Evolutionary conservation across 2,113 vertebrate genomes (phyloP).

Genomic region (Sorex araneus): DNA sequence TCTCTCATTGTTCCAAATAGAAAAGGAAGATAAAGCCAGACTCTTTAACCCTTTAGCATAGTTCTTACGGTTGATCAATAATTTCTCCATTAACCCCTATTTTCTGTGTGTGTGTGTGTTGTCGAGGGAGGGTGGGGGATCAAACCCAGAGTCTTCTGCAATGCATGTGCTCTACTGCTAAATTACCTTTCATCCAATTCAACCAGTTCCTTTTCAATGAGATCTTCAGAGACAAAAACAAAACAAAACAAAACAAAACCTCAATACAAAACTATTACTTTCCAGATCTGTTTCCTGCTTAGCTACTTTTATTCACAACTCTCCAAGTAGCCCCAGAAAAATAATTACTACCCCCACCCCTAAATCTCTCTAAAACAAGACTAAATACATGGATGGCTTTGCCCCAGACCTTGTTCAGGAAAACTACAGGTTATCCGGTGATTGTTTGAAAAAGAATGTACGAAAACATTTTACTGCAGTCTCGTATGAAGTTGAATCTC

Average conservation of each 20-base stretch:
- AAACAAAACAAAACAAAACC: neutral
- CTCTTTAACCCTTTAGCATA: neutral
- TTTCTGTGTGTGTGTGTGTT: too few relatives aligned
- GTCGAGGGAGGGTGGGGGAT: too few relatives aligned
- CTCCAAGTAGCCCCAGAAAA: constrained; percentile 5
- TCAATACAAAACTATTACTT: neutral
- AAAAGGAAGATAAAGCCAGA: neutral
- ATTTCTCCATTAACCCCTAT: too few relatives aligned
- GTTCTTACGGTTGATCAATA: neutral
- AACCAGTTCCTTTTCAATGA: too few relatives aligned
- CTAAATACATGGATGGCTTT: neutral
- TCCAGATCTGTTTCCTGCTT: constrained; percentile 17
- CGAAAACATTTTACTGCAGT: constrained; percentile 2
- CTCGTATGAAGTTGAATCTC: neutral
- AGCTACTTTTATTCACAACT: neutral
- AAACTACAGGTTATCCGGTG: neutral
- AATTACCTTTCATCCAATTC: too few relatives aligned
- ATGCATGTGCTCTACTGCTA: too few relatives aligned
- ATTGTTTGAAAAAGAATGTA: neutral
- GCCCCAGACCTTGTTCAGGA: neutral
- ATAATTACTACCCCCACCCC: neutral
- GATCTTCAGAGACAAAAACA: too few relatives aligned
- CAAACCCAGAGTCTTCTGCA: too few relatives aligned
- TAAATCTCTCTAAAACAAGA: neutral
- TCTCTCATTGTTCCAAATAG: neutral